Percentiles rank a stretch among this genome's conserved stretches.
phyloP scores from a whole-genome alignment of 2,797 vertebrate species.

The Lacerta viridis region DNA sequence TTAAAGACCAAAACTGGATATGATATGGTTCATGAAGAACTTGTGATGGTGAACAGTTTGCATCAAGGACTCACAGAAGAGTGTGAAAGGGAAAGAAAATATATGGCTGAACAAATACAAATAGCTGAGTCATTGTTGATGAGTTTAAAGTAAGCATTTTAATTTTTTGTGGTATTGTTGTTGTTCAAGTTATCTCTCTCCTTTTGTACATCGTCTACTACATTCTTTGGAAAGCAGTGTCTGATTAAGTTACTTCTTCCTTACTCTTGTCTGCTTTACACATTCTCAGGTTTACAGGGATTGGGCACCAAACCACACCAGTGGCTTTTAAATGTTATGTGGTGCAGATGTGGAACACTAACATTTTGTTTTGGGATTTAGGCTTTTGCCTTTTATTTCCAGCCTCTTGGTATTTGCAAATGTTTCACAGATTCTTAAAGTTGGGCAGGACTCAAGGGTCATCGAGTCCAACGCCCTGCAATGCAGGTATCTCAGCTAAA shows the following conservation, averaged over 20 bases:
- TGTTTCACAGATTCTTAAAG: too few relatives aligned
- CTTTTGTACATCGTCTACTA: not conserved
- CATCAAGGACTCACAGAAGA: slow-evolving; percentile 48
- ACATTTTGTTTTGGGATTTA: not conserved
- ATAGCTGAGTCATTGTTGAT: slow-evolving; percentile 27
- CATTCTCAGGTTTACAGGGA: not conserved
- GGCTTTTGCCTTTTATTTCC: not conserved
- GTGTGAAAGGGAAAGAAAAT: slow-evolving; percentile 49
- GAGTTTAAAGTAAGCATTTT: slow-evolving; percentile 65
- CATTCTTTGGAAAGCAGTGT: too few relatives aligned
- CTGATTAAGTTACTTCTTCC: not conserved
- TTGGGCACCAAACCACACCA: not conserved
- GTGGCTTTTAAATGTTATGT: not conserved
- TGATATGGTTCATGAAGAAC: slow-evolving; percentile 43
- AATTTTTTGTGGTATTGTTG: not conserved
- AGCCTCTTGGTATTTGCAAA: too few relatives aligned
- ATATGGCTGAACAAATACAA: slow-evolving; percentile 46
- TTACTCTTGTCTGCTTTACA: not conserved
- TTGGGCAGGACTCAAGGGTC: too few relatives aligned
- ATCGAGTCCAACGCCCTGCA: too few relatives aligned
- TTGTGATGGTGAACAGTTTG: slow-evolving; percentile 35
- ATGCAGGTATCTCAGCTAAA: too few relatives aligned
- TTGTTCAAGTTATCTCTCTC: not conserved
- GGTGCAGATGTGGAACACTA: not conserved
- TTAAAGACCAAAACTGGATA: slow-evolving; percentile 65